Percentiles rank a stretch among this genome's conserved stretches.
phyloP scores from a whole-genome alignment of 2,113 vertebrate genomes.

The Chloroceryle aenea region DNA sequence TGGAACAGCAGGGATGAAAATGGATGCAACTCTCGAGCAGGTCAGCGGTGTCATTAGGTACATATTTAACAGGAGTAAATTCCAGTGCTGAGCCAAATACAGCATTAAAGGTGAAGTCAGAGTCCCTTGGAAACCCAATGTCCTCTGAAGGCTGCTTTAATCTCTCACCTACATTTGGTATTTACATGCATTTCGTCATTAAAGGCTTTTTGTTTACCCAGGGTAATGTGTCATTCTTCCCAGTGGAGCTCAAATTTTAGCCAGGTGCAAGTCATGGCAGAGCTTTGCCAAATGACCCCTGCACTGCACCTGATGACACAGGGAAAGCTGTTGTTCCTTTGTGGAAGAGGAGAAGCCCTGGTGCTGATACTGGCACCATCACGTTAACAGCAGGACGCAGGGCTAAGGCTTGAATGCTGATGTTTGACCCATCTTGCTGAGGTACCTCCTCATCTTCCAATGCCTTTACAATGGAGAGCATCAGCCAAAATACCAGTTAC shows the following conservation, averaged over 20 bases:
- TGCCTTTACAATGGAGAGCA: background rate
- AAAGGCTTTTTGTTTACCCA: background rate
- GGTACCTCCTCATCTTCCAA: background rate
- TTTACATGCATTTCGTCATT: background rate
- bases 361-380: background rate
- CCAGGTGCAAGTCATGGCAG: background rate
- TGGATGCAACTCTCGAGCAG: background rate
- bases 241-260: background rate
- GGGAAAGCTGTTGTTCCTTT: background rate
- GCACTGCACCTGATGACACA: background rate
- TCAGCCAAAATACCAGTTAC: background rate
- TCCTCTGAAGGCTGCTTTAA: background rate
- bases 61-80: constrained; percentile 1
- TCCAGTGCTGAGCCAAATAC: background rate
- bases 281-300: background rate
- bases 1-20: background rate
- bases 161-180: background rate
- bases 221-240: background rate
- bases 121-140: background rate
- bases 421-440: background rate
- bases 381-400: fast-evolving
- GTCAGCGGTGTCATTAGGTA: constrained; percentile 10
- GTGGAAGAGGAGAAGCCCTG: background rate
- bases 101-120: background rate
- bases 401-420: background rate